Evolutionary conservation across 2,113 vertebrate species (phyloP), one percentile per base, ranked within the genome.

Genomic region (Prunella himalayana): DNA sequence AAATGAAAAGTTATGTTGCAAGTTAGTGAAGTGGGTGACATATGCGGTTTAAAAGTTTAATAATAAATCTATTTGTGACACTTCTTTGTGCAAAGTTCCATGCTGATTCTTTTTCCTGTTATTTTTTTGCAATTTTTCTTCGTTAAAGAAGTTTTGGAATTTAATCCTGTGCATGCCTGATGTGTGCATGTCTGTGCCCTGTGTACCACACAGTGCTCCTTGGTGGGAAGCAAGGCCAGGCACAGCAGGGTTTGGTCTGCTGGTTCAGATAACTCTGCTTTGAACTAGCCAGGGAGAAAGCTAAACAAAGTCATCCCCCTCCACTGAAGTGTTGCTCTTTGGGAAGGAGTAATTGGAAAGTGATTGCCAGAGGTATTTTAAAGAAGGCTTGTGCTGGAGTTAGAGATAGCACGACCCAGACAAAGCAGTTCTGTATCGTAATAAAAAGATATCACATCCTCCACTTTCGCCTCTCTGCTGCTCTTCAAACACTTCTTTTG

Each of bases 401-500:
- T 91, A 69, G 95, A 92, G 95, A 94, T 95, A 96, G 92, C 66
- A 27, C 16, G 30, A 25, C 81, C 92, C 84, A 94, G 69, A 45
- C 86, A 81, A 85, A 94, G 88, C 44, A 73, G 78, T 89, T 95
- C 73, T 37, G 59, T 92, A 21, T 91, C 75, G 7, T 82, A 84
- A 94, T 87, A 90, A 93, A 90, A 92, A 94, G 76, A 76, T 86
- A 91, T 20, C 13, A 0, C 50, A 25, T 95, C 84, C 92, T 81
- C 53, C n/a, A 28, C 89, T 90, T 94, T 68, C 28, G 79, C 51
- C 69, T 76, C 92, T 90, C 85, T 0, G 0, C 82, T 86, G 79
- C 88, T 92, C 88, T 97, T 96, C 90, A 96, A 94, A 90, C 88
- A 8, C 61, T 92, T 80, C 92, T 84, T 97, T 96, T 96, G 91